Conservation (phyloP, 2,797 vertebrate species). For the Poeciliopsis turneri region DNA sequence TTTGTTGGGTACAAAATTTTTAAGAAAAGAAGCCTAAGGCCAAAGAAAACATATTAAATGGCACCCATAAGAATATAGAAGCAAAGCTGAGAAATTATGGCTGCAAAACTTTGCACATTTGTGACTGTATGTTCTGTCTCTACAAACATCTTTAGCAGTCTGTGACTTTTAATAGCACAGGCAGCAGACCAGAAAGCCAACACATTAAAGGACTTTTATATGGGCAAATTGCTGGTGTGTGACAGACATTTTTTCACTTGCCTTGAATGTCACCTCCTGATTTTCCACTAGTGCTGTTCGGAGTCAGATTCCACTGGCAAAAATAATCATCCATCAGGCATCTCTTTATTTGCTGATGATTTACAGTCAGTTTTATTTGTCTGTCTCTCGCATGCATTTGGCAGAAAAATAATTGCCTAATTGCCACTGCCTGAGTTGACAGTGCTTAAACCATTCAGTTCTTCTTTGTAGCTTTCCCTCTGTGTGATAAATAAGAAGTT, state of each 20-base stretch:
- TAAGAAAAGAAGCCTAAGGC: background rate
- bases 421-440: conserved; percentile 55
- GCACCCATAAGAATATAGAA: background rate
- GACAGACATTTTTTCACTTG: conserved; percentile 51
- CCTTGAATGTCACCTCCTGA: conserved; percentile 62
- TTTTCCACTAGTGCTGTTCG: conserved; percentile 49
- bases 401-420: conserved; percentile 49
- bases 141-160: conserved; percentile 45
- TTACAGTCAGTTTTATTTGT: conserved; percentile 59
- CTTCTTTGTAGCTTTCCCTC: conserved; percentile 40
- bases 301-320: conserved; percentile 41
- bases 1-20: background rate
- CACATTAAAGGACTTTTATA: conserved; percentile 52
- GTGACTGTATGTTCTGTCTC: conserved; percentile 49
- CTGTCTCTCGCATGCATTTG: conserved; percentile 53
- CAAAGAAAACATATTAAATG: background rate
- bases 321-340: conserved; percentile 44
- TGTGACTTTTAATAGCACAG: conserved; percentile 34
- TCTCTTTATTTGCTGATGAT: conserved; percentile 58
- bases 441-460: conserved; percentile 36
- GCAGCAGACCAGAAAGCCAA: conserved; percentile 63
- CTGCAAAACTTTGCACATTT: conserved; percentile 9
- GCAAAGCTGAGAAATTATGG: background rate
- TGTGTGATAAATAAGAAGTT: conserved; percentile 45
- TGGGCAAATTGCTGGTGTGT: conserved; percentile 40